phyloP scores from a whole-genome alignment of 2,888 invertebrate species.

The Altica lythri region DNA sequence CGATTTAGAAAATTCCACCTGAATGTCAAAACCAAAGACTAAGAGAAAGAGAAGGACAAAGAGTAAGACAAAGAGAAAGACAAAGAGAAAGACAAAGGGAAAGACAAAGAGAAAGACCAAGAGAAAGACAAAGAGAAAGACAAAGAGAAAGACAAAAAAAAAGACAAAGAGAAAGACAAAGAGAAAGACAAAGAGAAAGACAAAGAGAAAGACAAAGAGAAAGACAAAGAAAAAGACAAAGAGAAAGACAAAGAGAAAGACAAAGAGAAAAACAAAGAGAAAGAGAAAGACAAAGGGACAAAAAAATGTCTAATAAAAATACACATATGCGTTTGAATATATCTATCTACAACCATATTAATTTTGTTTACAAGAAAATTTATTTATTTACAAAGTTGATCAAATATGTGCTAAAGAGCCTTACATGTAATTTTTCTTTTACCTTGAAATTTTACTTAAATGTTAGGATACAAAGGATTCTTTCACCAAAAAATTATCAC shows the following conservation, averaged over 20 bases:
- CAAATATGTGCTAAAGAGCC: no score
- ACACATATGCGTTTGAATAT: no score
- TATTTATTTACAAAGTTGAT: no score
- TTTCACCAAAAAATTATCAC: no score
- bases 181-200: neutral
- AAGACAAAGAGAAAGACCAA: neutral
- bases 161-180: neutral
- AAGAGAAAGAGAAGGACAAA: neutral
- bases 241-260: neutral
- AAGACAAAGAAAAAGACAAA: neutral
- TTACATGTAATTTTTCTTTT: no score
- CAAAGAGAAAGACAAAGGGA: neutral
- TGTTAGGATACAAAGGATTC: no score
- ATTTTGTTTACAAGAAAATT: no score
- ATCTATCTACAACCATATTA: neutral
- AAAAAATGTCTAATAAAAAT: no score
- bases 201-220: neutral
- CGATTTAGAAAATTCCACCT: no score
- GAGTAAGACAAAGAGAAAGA: neutral
- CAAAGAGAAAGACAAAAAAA: neutral
- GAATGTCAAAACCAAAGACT: no score
- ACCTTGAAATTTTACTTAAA: no score
- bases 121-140: neutral
- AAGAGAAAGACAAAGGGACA: neutral
- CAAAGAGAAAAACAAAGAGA: neutral